Percentiles rank a stretch among this genome's conserved stretches.
Evolutionary conservation across 2,888 invertebrate genomes (phyloP).

Genomic region (Ectemnius continuus): DNA sequence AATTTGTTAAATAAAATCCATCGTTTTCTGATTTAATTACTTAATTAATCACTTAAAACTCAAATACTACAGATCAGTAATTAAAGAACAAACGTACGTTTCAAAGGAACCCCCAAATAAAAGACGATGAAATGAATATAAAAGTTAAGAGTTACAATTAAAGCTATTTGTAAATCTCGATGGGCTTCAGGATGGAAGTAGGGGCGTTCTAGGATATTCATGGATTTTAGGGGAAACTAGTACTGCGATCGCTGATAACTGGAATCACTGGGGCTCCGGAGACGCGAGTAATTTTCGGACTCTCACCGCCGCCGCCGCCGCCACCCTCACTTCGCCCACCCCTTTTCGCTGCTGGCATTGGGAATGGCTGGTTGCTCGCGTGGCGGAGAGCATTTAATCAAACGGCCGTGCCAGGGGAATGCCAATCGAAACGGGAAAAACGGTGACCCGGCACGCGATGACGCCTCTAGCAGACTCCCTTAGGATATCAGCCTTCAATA

Average conservation of each 20-base stretch:
- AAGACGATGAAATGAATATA: no score
- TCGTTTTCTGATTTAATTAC: no score
- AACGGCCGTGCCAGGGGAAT: conserved; percentile 42
- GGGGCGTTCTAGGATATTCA: conserved; percentile 20
- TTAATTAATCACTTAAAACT: no score
- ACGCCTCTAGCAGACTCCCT: conserved; percentile 17
- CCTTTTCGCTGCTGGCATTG: not conserved
- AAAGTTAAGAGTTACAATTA: not conserved
- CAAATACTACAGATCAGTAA: no score
- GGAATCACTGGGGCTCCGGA: conserved; percentile 38
- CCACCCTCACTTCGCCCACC: conserved; percentile 21
- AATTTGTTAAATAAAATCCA: no score
- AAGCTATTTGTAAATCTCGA: not conserved
- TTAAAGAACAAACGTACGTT: no score
- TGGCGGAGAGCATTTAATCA: conserved; percentile 57
- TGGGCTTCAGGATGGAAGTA: not conserved
- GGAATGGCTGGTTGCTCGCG: conserved; percentile 43
- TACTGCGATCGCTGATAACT: conserved; percentile 48
- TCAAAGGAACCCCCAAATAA: no score
- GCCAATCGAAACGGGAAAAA: conserved; percentile 61
- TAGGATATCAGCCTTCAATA: no score
- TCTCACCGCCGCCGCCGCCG: conserved; percentile 29
- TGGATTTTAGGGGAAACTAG: conserved; percentile 30
- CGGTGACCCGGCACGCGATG: conserved; percentile 50
- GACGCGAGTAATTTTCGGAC: conserved; percentile 49